Evolutionary conservation across 1,140 invertebrate genomes (phyloP), one percentile per base, ranked within the genome.

Genomic region (Saccostrea echinata): DNA sequence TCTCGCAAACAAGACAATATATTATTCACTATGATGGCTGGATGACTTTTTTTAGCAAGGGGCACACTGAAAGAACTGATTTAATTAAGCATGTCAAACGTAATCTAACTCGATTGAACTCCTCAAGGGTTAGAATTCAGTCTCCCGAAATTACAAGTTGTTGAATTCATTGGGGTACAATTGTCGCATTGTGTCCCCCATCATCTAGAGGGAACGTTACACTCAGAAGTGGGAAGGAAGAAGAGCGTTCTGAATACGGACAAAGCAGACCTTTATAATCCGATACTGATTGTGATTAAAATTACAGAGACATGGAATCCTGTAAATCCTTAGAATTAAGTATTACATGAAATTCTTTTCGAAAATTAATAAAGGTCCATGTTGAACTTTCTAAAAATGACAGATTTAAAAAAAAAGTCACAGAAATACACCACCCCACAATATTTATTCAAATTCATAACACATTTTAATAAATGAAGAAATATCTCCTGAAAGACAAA

Each of bases 91-190:
- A 30, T 71, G 30, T 71, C 24, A 71, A 71, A 71, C 68, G 68
- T 71, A 71, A 71, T 71, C 68, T 24, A 71, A 71, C 68, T 71
- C 68, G 68, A 30, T 71, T 71, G 68, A 71, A 71, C 68, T 71
- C 68, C 68, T 71, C 68, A 24, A 13, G 68, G 68, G 68, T 30
- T 71, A 71, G n/a, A 71, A 71, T 71, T 71, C 68, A 27, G 68
- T 30, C 68, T 71, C 68, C 68, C 68, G 1, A 33, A 71, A 71
- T 71, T 30, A 71, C 68, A 71, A 71, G 68, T 71, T 71, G 24
- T 71, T 27, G 24, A 71, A 71, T 71, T 71, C 68, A 30, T 27
- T 71, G 68, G 68, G 68, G 68, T n/a, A 71, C 68, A 71, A 71
- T 71, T 30, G 68, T 71, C 68, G 13, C 27, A 71, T 30, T 71